These are phyloP conservation scores for Mallotus villosus DNA, from an alignment of 2,797 vertebrate species.

Conservation along the genomic window DNA sequence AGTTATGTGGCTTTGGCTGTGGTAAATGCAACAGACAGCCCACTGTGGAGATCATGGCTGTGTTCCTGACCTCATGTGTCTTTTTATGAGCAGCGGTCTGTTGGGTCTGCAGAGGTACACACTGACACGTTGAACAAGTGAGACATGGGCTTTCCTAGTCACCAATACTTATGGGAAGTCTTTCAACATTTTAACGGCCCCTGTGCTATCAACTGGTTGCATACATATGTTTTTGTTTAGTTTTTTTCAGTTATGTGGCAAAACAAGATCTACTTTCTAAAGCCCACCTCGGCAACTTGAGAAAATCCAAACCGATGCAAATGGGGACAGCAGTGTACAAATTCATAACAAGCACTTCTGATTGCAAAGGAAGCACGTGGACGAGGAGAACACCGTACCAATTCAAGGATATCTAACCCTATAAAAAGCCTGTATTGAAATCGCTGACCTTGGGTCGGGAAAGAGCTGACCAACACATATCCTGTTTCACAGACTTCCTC, in stretches of 20 bases:
- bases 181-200: background rate
- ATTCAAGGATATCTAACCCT: slow-evolving; percentile 53
- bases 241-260: no score
- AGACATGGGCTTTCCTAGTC: slow-evolving; percentile 6
- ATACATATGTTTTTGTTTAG: no score
- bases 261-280: no score
- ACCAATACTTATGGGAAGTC: background rate
- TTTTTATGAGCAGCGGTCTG: slow-evolving; percentile 69
- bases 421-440: slow-evolving; percentile 66
- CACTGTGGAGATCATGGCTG: slow-evolving; percentile 30
- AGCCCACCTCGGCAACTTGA: background rate
- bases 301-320: background rate
- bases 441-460: slow-evolving; percentile 72
- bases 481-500: slow-evolving; percentile 70
- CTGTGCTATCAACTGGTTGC: background rate
- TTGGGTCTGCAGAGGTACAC: slow-evolving; percentile 57
- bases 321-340: slow-evolving; percentile 5
- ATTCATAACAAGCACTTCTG: slow-evolving; percentile 1
- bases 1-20: slow-evolving; percentile 4
- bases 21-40: slow-evolving; percentile 23
- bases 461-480: slow-evolving; percentile 75
- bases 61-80: slow-evolving; percentile 61
- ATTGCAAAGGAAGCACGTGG: slow-evolving; percentile 3
- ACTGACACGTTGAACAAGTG: slow-evolving; percentile 25
- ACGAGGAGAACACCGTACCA: slow-evolving; percentile 29